Percentiles rank a stretch among this genome's conserved stretches.
These are phyloP conservation scores for Myripristis jacobus DNA, from an alignment of 2,797 vertebrate genomes.

Conservation along the genomic window DNA sequence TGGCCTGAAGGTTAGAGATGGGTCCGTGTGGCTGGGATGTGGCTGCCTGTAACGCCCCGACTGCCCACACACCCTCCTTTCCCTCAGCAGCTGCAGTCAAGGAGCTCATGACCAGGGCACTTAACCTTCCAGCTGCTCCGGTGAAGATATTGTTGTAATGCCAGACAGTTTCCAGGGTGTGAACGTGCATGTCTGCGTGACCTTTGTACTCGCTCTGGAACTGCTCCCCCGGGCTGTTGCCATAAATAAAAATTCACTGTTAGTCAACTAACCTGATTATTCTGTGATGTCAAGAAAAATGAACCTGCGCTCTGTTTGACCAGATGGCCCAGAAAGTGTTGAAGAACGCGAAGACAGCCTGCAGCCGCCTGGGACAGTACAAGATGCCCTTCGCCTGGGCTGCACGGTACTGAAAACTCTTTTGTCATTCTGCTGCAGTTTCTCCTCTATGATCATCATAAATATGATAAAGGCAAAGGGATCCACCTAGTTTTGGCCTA, in stretches of 20 bases:
- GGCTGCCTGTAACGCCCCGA: neutral
- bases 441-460: no score
- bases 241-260: neutral
- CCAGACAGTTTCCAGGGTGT: neutral
- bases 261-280: neutral
- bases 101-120: neutral
- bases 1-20: neutral
- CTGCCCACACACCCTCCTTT: conserved; percentile 1
- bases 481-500: no score
- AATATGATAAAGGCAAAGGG: neutral
- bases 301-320: conserved; percentile 11
- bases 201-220: neutral
- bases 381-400: conserved; percentile 99
- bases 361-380: conserved; percentile 93
- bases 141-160: no score
- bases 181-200: neutral
- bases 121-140: neutral
- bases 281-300: neutral
- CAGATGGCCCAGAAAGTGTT: conserved; percentile 96
- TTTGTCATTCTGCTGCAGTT: neutral
- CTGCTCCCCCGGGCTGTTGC: neutral
- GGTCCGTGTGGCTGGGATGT: neutral
- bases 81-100: neutral
- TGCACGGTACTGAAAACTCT: conserved; percentile 85
- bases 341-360: conserved; percentile 95